Evolutionary conservation across 2,113 vertebrate species (phyloP), one percentile per base, ranked within the genome.

Genomic region (Psittacara wagleri): DNA sequence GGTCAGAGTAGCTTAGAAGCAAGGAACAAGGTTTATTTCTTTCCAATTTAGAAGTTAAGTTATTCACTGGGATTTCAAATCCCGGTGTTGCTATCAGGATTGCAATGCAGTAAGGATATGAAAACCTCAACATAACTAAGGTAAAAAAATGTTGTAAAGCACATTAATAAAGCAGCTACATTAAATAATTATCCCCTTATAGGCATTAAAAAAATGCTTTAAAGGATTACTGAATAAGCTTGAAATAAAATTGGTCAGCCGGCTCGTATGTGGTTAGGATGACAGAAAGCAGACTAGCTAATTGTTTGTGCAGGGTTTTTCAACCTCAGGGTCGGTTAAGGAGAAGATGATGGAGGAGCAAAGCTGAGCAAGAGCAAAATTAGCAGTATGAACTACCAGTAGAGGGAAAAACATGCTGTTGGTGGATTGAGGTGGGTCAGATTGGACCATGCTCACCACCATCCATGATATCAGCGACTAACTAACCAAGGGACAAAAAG

Each of bases 201-300:
- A 89, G 76, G 37, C 49, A 79, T 72, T 87, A 7, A 52, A 52
- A 92, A 91, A 93, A 89, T 69, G 75, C 44, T 92, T 92, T 91
- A 66, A 96, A 91, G 57, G 13, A 69, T 94, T 90, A 90, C 39
- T 23, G 62, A 76, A 85, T 62, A 82, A 83, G 27, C 68, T 51
- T 62, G 84, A 92, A 91, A 91, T 73, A 80, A 91, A 95, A 83
- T 80, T 41, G 87, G 62, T 44, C 67, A 89, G 20, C 24, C 57
- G 79, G 41, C 20, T 49, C 29, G 33, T 43, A 33, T 62, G 52
- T 27, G 39, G 69, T 61, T 85, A 81, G 73, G 83, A 54, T 41
- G 46, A 90, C 31, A 86, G 75, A 86, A 96, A 77, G 44, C 54
- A 86, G 91, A 4, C 39, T 69, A 63, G 39, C 29, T 84, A 55